phyloP scores from a whole-genome alignment of 2,797 vertebrate genomes.

The Falco peregrinus region DNA sequence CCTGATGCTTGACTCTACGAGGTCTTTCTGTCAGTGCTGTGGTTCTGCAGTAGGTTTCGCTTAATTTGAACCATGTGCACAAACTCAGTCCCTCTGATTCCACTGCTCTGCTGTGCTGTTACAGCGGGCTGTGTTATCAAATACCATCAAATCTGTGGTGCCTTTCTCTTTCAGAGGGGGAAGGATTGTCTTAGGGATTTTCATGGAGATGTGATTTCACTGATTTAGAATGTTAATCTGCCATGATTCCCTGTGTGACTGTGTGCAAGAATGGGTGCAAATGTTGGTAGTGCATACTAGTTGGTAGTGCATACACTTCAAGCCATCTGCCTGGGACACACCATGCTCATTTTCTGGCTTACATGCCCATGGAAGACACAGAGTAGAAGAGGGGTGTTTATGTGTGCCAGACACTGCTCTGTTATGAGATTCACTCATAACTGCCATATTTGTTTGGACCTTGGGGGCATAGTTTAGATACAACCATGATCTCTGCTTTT shows the following conservation, averaged over 20 bases:
- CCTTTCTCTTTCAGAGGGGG: background rate
- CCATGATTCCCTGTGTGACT: background rate
- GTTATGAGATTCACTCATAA: background rate
- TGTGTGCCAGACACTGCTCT: background rate
- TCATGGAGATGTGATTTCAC: background rate
- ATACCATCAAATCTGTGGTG: background rate
- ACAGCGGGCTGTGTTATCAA: background rate
- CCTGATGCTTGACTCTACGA: background rate
- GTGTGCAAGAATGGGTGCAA: background rate
- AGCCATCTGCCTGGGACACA: background rate
- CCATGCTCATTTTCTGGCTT: background rate
- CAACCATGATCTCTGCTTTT: background rate
- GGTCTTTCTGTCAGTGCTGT: background rate
- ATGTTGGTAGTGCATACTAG: background rate
- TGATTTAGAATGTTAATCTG: background rate
- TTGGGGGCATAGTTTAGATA: background rate
- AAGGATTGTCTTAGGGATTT: background rate
- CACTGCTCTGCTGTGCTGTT: background rate
- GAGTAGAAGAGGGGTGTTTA: background rate
- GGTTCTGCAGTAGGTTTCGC: background rate
- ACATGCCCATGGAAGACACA: background rate
- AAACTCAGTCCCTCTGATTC: background rate
- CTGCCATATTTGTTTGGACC: background rate
- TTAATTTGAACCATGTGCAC: background rate
- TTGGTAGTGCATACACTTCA: background rate